Conservation (phyloP, 2,797 vertebrate species). For the Nothura maculosa region DNA sequence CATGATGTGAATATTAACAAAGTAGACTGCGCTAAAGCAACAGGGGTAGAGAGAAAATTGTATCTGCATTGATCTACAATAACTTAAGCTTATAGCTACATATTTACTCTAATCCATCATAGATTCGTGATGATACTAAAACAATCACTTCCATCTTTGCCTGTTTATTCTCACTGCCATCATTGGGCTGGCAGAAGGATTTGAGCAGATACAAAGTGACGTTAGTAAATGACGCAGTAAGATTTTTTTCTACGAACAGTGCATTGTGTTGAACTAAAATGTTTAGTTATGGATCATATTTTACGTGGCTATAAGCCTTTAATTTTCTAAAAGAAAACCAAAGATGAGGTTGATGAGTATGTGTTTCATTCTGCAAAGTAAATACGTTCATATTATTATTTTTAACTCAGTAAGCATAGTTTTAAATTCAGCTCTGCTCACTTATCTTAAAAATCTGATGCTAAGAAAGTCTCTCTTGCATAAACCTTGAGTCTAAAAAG, state of each 20-base stretch:
- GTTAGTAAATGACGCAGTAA: not conserved
- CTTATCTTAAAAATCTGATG: not conserved
- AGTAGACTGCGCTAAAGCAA: not conserved
- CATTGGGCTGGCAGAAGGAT: not conserved
- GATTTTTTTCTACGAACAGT: not conserved
- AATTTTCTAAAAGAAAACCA: not conserved
- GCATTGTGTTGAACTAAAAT: not conserved
- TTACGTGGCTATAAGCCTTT: not conserved
- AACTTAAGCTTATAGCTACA: not conserved
- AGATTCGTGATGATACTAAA: not conserved
- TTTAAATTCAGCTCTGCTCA: not conserved
- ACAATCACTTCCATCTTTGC: not conserved
- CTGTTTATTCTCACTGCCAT: not conserved
- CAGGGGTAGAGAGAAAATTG: not conserved
- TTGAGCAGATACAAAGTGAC: accelerated
- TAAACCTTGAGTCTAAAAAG: not conserved
- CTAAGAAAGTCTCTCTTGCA: not conserved
- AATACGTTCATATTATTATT: not conserved
- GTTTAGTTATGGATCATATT: not conserved
- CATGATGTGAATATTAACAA: not conserved
- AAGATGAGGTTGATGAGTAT: not conserved
- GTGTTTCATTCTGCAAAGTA: not conserved
- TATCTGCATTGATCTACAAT: not conserved
- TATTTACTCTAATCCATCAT: not conserved
- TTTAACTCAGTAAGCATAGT: not conserved